Conservation (phyloP, 1,140 invertebrate genomes). For the Andricus grossulariae region DNA sequence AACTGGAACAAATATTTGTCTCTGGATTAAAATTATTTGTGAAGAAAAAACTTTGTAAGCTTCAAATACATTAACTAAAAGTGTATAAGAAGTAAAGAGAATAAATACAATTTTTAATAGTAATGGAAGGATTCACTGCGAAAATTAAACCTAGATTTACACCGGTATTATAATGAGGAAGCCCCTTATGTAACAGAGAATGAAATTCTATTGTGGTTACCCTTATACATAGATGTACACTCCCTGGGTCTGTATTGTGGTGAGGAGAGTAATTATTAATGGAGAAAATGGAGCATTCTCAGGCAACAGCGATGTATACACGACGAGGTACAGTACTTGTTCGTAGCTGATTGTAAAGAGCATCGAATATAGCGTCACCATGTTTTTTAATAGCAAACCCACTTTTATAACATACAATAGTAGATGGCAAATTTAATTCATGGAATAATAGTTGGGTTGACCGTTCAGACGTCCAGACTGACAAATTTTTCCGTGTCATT, state of each 20-base stretch:
- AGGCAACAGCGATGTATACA: conserved; percentile 55
- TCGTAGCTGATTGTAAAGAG: not conserved
- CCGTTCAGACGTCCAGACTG: no score
- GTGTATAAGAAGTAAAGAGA: not conserved
- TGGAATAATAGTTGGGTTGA: no score
- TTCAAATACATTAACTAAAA: not conserved
- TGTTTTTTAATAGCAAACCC: not conserved
- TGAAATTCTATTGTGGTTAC: conserved; percentile 49
- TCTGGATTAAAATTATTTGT: no score
- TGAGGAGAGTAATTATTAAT: conserved; percentile 58
- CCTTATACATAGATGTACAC: conserved; percentile 50
- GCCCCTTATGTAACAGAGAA: not conserved
- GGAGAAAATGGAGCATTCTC: conserved; percentile 60
- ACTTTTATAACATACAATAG: not conserved
- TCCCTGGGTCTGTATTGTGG: conserved; percentile 49
- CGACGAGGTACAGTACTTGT: conserved; percentile 43
- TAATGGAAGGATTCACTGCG: not conserved
- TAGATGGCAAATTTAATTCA: no score
- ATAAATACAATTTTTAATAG: not conserved
- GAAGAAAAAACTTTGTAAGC: no score
- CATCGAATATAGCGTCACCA: not conserved
- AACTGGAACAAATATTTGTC: no score
- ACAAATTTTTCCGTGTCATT: no score
- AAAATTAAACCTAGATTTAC: not conserved
- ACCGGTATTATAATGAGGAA: not conserved